Conservation (phyloP, 2,888 invertebrate genomes). For the Cantharis rustica region DNA sequence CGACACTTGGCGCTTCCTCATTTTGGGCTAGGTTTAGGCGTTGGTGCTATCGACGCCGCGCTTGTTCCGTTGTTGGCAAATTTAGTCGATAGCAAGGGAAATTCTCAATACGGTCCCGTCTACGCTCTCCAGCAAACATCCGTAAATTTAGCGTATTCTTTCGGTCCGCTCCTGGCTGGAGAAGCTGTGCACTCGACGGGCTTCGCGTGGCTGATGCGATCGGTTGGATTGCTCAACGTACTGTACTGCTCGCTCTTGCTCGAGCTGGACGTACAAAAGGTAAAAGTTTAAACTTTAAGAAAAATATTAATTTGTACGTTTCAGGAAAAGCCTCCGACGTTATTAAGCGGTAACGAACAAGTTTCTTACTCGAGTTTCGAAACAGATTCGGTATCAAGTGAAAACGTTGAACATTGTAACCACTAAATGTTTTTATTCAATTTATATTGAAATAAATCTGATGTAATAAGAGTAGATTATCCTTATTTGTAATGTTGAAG, state of each 20-base stretch:
- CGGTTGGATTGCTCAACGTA: constrained; percentile 71
- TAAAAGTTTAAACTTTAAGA: background rate
- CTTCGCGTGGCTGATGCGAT: constrained; percentile 75
- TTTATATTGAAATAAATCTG: constrained; percentile 32
- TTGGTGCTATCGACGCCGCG: constrained; percentile 81
- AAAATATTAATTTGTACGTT: background rate
- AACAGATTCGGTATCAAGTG: constrained; percentile 14
- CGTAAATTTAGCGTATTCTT: constrained; percentile 78
- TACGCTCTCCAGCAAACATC: constrained; percentile 84
- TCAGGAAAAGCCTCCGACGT: background rate
- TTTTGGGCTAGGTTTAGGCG: constrained; percentile 75
- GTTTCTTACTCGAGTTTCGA: constrained; percentile 23
- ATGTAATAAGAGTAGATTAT: constrained; percentile 29
- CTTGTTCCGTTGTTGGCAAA: constrained; percentile 78
- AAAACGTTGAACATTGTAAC: constrained; percentile 16
- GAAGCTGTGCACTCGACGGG: constrained; percentile 71
- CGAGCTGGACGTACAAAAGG: constrained; percentile 48
- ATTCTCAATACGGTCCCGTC: constrained; percentile 75
- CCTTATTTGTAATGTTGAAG: constrained; percentile 16
- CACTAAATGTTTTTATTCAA: constrained; percentile 25
- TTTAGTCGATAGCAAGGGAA: constrained; percentile 66
- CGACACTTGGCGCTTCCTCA: constrained; percentile 74
- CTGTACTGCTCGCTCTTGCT: constrained; percentile 70
- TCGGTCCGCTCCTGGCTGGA: constrained; percentile 78
- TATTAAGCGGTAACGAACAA: constrained; percentile 2